phyloP scores from a whole-genome alignment of 2,888 invertebrate genomes.

The Oscheius sp. region DNA sequence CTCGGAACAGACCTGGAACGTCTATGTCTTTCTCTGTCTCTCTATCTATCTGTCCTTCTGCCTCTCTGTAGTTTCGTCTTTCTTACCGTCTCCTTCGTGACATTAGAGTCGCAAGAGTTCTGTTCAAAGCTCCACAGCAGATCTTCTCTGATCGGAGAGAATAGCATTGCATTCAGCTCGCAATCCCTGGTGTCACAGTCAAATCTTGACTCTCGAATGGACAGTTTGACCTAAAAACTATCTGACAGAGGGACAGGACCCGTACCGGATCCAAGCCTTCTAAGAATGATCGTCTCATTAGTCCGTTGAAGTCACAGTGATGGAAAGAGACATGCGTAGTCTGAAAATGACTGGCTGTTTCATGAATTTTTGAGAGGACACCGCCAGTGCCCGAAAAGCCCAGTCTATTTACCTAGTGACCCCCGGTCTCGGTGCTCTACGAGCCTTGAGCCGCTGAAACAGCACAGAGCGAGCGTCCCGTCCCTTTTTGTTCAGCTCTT shows the following conservation, averaged over 20 bases:
- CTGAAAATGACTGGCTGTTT: conserved; percentile 12
- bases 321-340: background rate
- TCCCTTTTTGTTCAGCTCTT: conserved; percentile 33
- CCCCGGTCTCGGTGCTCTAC: conserved; percentile 1
- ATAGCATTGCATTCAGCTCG: conserved; percentile 29
- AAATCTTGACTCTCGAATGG: conserved; percentile 19
- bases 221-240: conserved; percentile 14
- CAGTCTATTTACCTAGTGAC: conserved; percentile 24
- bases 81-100: conserved; percentile 12
- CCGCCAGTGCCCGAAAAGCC: background rate
- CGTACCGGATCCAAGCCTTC: conserved; percentile 25
- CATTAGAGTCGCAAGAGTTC: conserved; percentile 28
- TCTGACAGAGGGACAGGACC: too few species aligned
- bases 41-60: background rate
- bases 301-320: conserved; percentile 27
- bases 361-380: conserved; percentile 19
- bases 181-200: conserved; percentile 31
- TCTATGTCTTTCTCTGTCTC: background rate
- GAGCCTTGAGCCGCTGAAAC: conserved; percentile 23
- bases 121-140: conserved; percentile 30
- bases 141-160: conserved; percentile 8
- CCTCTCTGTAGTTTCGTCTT: background rate
- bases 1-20: conserved; percentile 19
- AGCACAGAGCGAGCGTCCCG: background rate
- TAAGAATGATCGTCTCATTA: conserved; percentile 24